Base-by-base conservation (phyloP, 2,888 invertebrate species). In the Linnaemya tessellans region DNA sequence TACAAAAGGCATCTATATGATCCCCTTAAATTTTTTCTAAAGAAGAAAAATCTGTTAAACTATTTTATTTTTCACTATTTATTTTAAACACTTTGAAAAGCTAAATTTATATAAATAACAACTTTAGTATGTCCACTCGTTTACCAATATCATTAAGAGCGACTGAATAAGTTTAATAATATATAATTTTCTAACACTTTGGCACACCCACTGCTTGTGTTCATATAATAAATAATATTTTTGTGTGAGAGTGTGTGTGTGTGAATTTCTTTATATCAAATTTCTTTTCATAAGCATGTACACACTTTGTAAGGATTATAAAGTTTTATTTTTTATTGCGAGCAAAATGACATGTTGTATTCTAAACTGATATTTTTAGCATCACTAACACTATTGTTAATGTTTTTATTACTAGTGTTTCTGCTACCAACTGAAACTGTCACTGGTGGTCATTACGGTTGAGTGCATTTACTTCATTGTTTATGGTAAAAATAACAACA, bases 291-390 rank as follows among this genome's bases (percentile, higher is more conserved):
- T 51, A 22, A n/a, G 8, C 35, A 25, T 58, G 20, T 43, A 15
- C 20, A 43, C 60, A 70, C 78, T 70, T 71, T 71, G 70, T 46
- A 18, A 18, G 25, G 60, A 65, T 62, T 64, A 65, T 67, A 77
- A 62, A 74, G 8, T 51, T 70, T 77, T 75, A 71, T 74, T 64
- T 60, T 30, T 54, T 22, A 22, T 54, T 54, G 11, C 18, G 5
- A 84, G 70, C 75, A 20, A 71, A 64, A 51, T 80, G 84, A 75
- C 80, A 80, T 75, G 80, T 70, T 77, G 70, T 58, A 22, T 65
- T 70, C 77, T 56, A 58, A 70, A 62, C 62, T 67, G 41, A 68
- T 82, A 70, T 82, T 70, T 68, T 56, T 78, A 64, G 46, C 30
- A n/a, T 25, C 43, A 64, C 54, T 22, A 5, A 35, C 18, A n/a